Evolutionary conservation across 2,888 invertebrate genomes (phyloP).

Genomic region (Parochlus steinenii): DNA sequence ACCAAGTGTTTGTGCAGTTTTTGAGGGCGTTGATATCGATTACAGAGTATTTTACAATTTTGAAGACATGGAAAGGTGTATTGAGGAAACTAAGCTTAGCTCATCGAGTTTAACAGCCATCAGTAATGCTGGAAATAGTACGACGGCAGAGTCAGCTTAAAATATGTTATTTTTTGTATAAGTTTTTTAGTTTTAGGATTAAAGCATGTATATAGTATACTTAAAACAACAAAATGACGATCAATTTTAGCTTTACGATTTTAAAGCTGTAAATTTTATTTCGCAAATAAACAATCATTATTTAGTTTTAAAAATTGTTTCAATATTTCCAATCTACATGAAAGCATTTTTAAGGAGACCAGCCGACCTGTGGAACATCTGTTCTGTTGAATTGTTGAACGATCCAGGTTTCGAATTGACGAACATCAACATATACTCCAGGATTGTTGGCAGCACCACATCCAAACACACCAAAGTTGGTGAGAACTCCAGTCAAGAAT

Average conservation of each 20-base stretch:
- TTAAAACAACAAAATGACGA: no score
- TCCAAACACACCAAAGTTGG: no score
- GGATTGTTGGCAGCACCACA: slow-evolving; percentile 9
- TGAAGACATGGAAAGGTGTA: slow-evolving; percentile 49
- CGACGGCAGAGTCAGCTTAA: slow-evolving; percentile 9
- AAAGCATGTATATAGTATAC: no score
- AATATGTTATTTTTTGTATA: not conserved
- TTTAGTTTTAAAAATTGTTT: no score
- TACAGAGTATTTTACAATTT: slow-evolving; percentile 61
- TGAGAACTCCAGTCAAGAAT: slow-evolving; percentile 8
- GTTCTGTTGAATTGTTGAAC: slow-evolving; percentile 10
- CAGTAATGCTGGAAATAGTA: not conserved
- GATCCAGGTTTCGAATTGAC: slow-evolving; percentile 10
- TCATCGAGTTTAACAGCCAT: slow-evolving; percentile 2
- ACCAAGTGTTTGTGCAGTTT: slow-evolving; percentile 63
- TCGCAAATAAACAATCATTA: no score
- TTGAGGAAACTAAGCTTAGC: slow-evolving; percentile 26
- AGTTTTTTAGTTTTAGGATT: not conserved
- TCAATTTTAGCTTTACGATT: no score
- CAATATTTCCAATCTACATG: no score
- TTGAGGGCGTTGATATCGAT: slow-evolving; percentile 59
- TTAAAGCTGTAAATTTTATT: no score
- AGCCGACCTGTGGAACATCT: slow-evolving; percentile 11
- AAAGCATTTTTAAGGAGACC: no score
- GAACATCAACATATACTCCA: slow-evolving; percentile 9